These are phyloP conservation scores for Blennius ocellaris DNA, from an alignment of 2,113 vertebrate genomes.

Conservation along the genomic window DNA sequence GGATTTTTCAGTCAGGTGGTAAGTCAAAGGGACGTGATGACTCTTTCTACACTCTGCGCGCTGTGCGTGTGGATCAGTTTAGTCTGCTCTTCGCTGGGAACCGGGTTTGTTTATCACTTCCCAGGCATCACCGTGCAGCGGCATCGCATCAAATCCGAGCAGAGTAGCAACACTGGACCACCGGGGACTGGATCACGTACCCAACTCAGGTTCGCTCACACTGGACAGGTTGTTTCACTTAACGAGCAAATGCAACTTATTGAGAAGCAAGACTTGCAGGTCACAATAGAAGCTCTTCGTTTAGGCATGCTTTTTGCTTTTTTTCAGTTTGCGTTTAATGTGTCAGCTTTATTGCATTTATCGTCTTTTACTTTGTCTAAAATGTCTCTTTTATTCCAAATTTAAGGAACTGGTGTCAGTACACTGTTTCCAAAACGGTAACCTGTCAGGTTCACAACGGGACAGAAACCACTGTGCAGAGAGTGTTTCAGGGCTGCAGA, in stretches of 20 bases:
- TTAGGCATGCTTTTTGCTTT: background rate
- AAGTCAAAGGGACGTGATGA: conserved; percentile 41
- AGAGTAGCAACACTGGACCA: conserved; percentile 63
- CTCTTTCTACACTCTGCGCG: conserved; percentile 48
- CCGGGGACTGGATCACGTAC: conserved; percentile 61
- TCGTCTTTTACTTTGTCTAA: background rate
- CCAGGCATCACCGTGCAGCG: conserved; percentile 74
- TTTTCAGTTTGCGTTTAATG: background rate
- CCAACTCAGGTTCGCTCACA: conserved; percentile 73
- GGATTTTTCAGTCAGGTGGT: conserved; percentile 33
- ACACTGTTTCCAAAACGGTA: conserved; percentile 90
- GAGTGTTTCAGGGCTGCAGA: conserved; percentile 93
- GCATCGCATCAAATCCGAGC: conserved; percentile 74
- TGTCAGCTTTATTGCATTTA: too few relatives aligned
- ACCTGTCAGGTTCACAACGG: conserved; percentile 96
- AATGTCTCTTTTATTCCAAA: conserved; percentile 2
- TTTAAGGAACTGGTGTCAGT: conserved; percentile 95
- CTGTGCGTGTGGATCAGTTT: conserved; percentile 73
- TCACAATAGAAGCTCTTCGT: background rate
- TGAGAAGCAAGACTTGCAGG: background rate
- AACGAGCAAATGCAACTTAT: background rate
- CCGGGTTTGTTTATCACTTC: conserved; percentile 80
- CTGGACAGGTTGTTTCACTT: background rate
- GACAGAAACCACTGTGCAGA: conserved; percentile 91
- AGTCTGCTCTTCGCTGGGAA: conserved; percentile 60